Evolutionary conservation across 92 coral and sea anemone species (phyloP).

Genomic region (Metridium senile): DNA sequence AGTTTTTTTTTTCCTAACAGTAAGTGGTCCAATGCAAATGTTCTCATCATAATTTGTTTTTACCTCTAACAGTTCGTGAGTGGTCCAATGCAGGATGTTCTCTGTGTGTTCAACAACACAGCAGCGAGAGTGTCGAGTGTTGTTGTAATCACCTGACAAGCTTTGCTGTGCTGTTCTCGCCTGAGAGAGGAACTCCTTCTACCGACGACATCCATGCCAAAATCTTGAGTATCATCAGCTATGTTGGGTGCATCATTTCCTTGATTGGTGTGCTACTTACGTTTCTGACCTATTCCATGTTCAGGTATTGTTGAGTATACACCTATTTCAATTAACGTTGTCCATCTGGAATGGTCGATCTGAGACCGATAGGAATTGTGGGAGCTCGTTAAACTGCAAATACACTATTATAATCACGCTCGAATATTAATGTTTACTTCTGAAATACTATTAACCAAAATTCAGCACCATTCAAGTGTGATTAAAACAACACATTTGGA

Average conservation of each 20-base stretch:
- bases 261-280: constrained; percentile 63
- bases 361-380: too few relatives aligned
- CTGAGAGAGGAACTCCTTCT: constrained; percentile 27
- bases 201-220: background rate
- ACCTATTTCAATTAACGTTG: too few relatives aligned
- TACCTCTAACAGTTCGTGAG: constrained; percentile 8
- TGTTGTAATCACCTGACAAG: constrained; percentile 80
- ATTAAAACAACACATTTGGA: too few relatives aligned
- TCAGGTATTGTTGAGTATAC: constrained; percentile 52
- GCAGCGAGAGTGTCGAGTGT: constrained; percentile 28
- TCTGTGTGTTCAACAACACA: constrained; percentile 1
- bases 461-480: too few relatives aligned
- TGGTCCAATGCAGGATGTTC: constrained; percentile 28
- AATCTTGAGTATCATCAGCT: constrained; percentile 58
- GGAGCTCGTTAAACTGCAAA: too few relatives aligned
- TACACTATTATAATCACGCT: too few relatives aligned
- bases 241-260: constrained; percentile 86
- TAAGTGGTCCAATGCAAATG: too few relatives aligned
- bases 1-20: background rate
- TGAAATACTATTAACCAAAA: too few relatives aligned
- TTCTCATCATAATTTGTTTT: too few relatives aligned
- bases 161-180: constrained; percentile 76
- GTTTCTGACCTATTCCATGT: constrained; percentile 72
- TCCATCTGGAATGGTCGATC: too few relatives aligned
- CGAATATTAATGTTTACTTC: too few relatives aligned